Percentiles rank a stretch among this genome's conserved stretches.
Conservation (phyloP, 2,888 invertebrate species). For the Melinopterus prodromus region DNA sequence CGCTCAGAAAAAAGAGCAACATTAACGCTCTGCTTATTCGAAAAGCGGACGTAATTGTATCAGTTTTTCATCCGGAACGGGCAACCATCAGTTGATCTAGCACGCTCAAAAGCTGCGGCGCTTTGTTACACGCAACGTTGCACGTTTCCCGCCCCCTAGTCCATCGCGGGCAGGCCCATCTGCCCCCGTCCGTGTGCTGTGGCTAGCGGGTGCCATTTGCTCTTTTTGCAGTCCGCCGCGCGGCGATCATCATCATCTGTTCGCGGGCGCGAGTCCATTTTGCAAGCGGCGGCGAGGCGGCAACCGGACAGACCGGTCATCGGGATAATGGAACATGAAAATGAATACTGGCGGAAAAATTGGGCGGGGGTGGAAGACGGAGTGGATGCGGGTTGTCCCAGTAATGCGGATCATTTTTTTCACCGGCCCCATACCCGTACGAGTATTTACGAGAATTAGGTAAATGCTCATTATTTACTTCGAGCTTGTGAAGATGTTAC, state of each 20-base stretch:
- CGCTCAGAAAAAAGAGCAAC: too few species aligned
- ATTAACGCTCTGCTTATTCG: background rate
- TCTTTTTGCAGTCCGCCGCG: background rate
- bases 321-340: background rate
- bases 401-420: background rate
- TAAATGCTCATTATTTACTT: background rate
- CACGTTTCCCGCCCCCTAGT: background rate
- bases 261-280: slow-evolving; percentile 4
- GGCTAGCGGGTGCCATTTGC: background rate
- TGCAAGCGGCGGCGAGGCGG: background rate
- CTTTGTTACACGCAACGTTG: background rate
- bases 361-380: background rate
- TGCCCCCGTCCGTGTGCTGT: background rate
- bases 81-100: background rate
- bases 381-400: background rate
- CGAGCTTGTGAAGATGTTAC: background rate
- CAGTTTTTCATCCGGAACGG: background rate
- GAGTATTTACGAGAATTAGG: too few species aligned
- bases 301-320: background rate
- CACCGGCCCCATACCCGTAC: background rate
- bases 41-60: background rate
- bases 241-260: background rate
- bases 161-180: background rate
- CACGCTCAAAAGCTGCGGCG: background rate
- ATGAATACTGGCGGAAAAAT: background rate